A percentile compares a stretch with the other conserved stretches of the same genome.
phyloP scores from a whole-genome alignment of 1,140 invertebrate genomes.

The Eupristina koningsbergeri region DNA sequence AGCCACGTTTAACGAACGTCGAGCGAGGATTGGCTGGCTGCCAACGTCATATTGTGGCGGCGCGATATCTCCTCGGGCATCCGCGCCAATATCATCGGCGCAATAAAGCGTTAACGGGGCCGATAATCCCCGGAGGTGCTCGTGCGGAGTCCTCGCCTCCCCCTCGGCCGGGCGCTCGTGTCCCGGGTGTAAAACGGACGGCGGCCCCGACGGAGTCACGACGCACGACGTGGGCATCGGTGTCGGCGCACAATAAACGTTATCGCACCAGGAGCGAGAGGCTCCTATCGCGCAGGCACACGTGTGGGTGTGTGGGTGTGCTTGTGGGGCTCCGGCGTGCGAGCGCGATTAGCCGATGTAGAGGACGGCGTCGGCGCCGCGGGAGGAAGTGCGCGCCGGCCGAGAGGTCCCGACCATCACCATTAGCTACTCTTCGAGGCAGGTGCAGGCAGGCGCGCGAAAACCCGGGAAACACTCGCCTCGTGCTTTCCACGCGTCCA shows the following conservation, averaged over 20 bases:
- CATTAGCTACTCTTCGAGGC: not conserved
- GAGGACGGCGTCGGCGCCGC: too few relatives aligned
- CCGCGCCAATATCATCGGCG: not conserved
- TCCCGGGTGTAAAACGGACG: too few relatives aligned
- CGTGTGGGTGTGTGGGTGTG: not conserved
- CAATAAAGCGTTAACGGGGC: not conserved
- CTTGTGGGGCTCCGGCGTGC: not conserved
- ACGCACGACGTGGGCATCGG: too few relatives aligned
- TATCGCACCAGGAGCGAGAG: too few relatives aligned
- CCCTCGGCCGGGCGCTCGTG: too few relatives aligned
- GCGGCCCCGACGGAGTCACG: too few relatives aligned
- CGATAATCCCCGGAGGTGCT: too few relatives aligned
- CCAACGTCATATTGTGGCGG: not conserved
- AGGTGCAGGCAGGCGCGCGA: constrained; percentile 1
- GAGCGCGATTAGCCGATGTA: not conserved
- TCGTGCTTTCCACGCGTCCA: not conserved
- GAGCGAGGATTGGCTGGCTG: too few relatives aligned
- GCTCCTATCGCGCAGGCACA: not conserved
- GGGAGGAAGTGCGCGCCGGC: not conserved
- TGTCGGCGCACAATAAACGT: too few relatives aligned
- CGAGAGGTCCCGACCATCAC: not conserved
- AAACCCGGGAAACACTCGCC: not conserved
- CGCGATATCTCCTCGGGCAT: not conserved
- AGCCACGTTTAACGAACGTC: too few relatives aligned
- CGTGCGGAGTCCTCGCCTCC: too few relatives aligned